phyloP scores from a whole-genome alignment of 2,888 invertebrate genomes.

The Alloplasta piceator region DNA sequence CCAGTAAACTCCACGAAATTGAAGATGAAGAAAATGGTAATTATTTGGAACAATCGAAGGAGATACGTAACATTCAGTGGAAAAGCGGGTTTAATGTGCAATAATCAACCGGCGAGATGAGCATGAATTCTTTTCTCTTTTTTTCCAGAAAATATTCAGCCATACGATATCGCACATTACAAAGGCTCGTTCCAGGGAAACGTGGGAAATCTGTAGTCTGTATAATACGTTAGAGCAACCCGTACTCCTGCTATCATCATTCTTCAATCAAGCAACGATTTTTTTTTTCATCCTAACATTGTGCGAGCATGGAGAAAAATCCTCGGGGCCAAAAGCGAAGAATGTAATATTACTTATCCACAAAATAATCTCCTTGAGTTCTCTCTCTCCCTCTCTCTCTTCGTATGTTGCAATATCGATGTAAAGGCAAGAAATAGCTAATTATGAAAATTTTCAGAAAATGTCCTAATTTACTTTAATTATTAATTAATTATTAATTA shows the following conservation, averaged over 20 bases:
- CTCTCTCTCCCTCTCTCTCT: conserved; percentile 13
- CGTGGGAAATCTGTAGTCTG: conserved; percentile 62
- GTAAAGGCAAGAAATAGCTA: conserved; percentile 17
- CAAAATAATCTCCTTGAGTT: conserved; percentile 18
- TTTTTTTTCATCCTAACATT: conserved; percentile 32
- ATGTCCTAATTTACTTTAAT: too few species aligned
- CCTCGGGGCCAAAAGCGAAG: conserved; percentile 24
- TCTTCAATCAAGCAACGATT: conserved; percentile 50
- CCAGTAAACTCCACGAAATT: too few species aligned
- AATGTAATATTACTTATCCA: conserved; percentile 20
- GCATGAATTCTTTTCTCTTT: conserved; percentile 28
- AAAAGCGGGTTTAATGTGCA: conserved; percentile 37
- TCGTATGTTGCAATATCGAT: conserved; percentile 29
- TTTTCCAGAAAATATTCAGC: conserved; percentile 56
- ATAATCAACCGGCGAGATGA: conserved; percentile 21
- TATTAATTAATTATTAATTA: too few species aligned
- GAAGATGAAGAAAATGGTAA: neutral
- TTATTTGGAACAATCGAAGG: conserved; percentile 2
- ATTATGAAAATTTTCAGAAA: conserved; percentile 39
- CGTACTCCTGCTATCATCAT: conserved; percentile 39
- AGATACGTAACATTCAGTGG: conserved; percentile 44
- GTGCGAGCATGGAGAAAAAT: conserved; percentile 55
- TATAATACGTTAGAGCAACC: neutral
- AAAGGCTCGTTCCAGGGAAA: conserved; percentile 43
- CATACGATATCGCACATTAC: conserved; percentile 30